Percentiles rank a stretch among this genome's conserved stretches.
These are phyloP conservation scores for Mola mola DNA, from an alignment of 2,113 vertebrate species.

Conservation along the genomic window DNA sequence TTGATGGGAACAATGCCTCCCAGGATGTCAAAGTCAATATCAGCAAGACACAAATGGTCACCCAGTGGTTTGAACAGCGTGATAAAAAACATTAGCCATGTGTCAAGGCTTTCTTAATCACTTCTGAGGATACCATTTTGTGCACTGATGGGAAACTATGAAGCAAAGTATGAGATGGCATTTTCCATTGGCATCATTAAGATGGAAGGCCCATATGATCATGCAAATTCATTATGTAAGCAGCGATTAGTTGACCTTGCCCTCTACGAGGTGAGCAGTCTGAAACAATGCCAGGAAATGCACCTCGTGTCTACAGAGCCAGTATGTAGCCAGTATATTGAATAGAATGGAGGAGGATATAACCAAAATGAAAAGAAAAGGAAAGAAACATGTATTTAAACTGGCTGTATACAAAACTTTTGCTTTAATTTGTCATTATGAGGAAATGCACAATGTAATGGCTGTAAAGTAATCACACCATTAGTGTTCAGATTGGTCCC, in stretches of 20 bases:
- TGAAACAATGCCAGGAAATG: conserved; percentile 55
- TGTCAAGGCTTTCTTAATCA: conserved; percentile 75
- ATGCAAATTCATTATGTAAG: conserved; percentile 70
- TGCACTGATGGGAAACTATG: conserved; percentile 65
- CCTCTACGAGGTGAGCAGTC: conserved; percentile 48
- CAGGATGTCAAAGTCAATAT: conserved; percentile 71
- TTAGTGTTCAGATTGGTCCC: not conserved
- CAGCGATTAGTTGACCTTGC: conserved; percentile 73
- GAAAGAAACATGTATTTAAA: not conserved
- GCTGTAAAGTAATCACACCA: not conserved
- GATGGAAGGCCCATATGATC: conserved; percentile 63
- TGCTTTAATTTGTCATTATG: not conserved
- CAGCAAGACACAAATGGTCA: conserved; percentile 72
- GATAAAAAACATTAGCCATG: conserved; percentile 76
- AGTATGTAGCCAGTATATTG: not conserved
- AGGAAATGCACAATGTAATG: not conserved
- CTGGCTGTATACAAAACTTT: not conserved
- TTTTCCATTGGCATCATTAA: conserved; percentile 62
- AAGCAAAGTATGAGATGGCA: conserved; percentile 62
- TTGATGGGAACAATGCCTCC: conserved; percentile 67
- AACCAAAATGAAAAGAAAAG: not conserved
- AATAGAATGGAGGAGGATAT: conserved; percentile 1
- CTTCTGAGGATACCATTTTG: conserved; percentile 65
- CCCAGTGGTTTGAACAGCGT: conserved; percentile 71
- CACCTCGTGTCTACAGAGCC: conserved; percentile 9